Evolutionary conservation across 2,797 vertebrate genomes (phyloP).

Genomic region (Ctenopoma multispine): DNA sequence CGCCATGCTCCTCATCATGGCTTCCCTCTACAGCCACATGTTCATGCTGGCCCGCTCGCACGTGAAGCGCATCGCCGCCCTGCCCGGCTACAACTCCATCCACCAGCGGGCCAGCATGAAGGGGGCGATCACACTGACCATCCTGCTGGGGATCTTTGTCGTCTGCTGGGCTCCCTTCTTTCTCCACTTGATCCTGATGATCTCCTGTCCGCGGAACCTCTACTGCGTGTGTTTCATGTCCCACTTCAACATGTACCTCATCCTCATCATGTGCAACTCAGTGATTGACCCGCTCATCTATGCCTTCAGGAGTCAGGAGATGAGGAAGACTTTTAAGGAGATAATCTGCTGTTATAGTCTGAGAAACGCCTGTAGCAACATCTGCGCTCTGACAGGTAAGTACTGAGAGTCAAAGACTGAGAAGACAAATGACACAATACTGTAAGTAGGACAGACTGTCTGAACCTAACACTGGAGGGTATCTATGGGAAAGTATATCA

Average conservation of each 20-base stretch:
- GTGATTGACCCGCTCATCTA: slow-evolving; percentile 97
- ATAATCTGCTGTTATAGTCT: slow-evolving; percentile 91
- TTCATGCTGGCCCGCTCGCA: slow-evolving; percentile 95
- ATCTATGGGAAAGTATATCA: neutral
- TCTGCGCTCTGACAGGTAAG: slow-evolving; percentile 86
- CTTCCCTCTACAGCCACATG: slow-evolving; percentile 98
- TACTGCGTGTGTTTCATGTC: slow-evolving; percentile 99
- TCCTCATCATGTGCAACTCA: slow-evolving; percentile 97
- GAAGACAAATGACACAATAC: slow-evolving; percentile 17
- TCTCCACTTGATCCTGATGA: slow-evolving; percentile 94
- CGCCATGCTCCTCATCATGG: slow-evolving; percentile 96
- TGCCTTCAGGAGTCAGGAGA: slow-evolving; percentile 96
- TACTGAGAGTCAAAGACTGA: slow-evolving; percentile 76
- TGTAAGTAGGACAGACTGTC: neutral
- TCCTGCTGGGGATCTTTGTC: slow-evolving; percentile 95
- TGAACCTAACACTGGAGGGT: slow-evolving; percentile 13
- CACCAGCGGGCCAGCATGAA: slow-evolving; percentile 95
- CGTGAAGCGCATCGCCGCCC: slow-evolving; percentile 92
- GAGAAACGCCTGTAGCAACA: slow-evolving; percentile 82
- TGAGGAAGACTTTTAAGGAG: slow-evolving; percentile 97
- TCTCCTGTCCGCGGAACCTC: slow-evolving; percentile 94
- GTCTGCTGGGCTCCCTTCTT: slow-evolving; percentile 98
- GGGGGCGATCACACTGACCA: slow-evolving; percentile 95
- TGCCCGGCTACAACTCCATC: slow-evolving; percentile 88
- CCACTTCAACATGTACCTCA: slow-evolving; percentile 97